Base-by-base conservation (phyloP, 2,113 vertebrate species). In the Syngnathoides biaculeatus region DNA sequence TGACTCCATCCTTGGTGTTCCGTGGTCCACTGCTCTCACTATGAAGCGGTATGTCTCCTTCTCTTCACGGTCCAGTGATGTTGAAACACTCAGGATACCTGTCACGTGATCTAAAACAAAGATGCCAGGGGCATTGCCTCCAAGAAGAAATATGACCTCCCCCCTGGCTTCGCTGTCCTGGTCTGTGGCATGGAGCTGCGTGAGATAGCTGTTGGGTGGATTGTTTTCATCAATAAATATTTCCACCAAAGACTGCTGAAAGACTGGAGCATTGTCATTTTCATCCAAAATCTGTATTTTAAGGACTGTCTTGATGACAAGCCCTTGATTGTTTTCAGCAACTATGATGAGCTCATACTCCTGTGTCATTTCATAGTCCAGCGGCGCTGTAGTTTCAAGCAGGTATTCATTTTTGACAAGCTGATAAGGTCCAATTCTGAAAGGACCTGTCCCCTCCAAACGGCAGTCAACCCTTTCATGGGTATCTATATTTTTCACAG, bases 181-280 rank as follows among this genome's bases (percentile, higher is more conserved):
- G 79, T 99, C 97, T 0, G 92, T 94, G 27, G 97, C 97, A 48
- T 94, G 88, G 9, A 99, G 73, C 83, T 97, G 95, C 19, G 92
- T 84, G 64, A 99, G 82, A 81, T 97, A 98, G 42, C 94, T 93
- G 75, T 96, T 92, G 9, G 95, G 95, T 0, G 90, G 76, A 40
- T 99, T 98, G 82, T 99, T 99, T 88, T 99, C 98, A 78, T 98
- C 97, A 3, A 98, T 92, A 9, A 92, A 92, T 71, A 98, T 72
- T 74, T 98, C 95, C 68, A 97, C 82, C 61, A 95, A 73, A 24
- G 94, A 89, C 67, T 96, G 93, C 73, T 92, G 90, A 84, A 99
- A 99, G 79, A 97, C 72, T 0, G 98, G 98, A 0, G 95, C 90
- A 26, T 99, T 99, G 65, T 99, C 98, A 0, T 99, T 99, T 40